Conservation (phyloP, 2,888 invertebrate species). For the Neria commutata region DNA sequence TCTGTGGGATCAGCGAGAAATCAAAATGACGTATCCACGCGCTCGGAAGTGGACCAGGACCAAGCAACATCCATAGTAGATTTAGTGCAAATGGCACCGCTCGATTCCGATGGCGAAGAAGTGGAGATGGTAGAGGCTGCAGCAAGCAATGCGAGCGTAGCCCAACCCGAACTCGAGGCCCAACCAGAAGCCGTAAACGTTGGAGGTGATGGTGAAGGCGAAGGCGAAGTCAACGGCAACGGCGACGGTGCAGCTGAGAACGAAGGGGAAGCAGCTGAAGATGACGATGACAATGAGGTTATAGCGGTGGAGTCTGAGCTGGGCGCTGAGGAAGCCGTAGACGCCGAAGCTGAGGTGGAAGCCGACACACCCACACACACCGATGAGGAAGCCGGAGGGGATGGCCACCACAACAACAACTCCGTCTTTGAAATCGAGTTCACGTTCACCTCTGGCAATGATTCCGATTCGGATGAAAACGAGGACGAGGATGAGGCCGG, state of each 20-base stretch:
- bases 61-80: no score
- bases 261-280: not conserved
- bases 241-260: no score
- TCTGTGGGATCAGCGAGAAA: no score
- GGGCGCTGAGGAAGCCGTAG: not conserved
- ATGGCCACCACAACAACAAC: conserved; percentile 30
- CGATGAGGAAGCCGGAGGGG: conserved; percentile 27
- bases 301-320: not conserved
- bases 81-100: no score
- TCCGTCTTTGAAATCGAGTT: conserved; percentile 24
- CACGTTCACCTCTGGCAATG: conserved; percentile 13
- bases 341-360: not conserved
- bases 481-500: not conserved
- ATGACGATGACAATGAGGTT: not conserved
- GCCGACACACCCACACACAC: not conserved
- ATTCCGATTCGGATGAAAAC: conserved; percentile 16
- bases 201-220: no score
- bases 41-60: no score
- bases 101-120: no score
- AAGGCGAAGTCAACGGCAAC: no score
- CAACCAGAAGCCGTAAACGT: not conserved
- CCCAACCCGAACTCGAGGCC: not conserved
- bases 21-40: no score
- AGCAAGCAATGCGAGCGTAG: not conserved
- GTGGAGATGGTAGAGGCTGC: not conserved